These are phyloP conservation scores for Acholoe squamosa DNA, from an alignment of 2,888 invertebrate species.

Conservation along the genomic window DNA sequence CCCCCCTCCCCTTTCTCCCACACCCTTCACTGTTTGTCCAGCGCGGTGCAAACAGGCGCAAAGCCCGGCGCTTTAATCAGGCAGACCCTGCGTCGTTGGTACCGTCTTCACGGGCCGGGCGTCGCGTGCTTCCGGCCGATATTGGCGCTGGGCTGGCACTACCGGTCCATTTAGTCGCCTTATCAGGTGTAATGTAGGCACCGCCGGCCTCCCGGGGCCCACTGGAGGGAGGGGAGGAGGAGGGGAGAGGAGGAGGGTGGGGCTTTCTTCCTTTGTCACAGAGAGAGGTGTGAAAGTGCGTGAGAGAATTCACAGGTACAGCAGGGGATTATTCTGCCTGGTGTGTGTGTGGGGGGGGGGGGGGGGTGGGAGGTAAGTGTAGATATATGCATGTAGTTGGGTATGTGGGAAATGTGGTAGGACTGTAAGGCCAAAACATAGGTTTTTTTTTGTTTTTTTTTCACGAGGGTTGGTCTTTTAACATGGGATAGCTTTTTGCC, in stretches of 20 bases:
- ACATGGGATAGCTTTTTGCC: no score
- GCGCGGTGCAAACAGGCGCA: conserved; percentile 20
- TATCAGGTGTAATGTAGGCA: conserved; percentile 48
- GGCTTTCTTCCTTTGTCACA: conserved; percentile 15
- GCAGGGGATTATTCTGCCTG: background rate
- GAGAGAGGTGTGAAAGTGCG: conserved; percentile 46
- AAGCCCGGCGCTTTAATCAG: conserved; percentile 37
- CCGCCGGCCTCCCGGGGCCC: background rate
- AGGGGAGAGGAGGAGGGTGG: background rate
- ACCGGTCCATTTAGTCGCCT: conserved; percentile 44
- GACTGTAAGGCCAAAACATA: no score
- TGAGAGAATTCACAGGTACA: conserved; percentile 44
- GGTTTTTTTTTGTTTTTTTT: no score
- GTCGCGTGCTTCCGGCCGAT: background rate
- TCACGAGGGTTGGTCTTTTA: no score
- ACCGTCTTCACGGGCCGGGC: conserved; percentile 35
- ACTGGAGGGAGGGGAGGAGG: background rate
- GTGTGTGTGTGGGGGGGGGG: background rate
- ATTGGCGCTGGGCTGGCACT: background rate
- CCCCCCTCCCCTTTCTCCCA: no score
- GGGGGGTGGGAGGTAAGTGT: background rate
- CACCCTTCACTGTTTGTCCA: conserved; percentile 11
- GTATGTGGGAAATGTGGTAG: background rate
- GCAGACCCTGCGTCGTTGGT: background rate
- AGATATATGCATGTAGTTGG: background rate